A percentile compares a stretch with the other conserved stretches of the same genome.
These are phyloP conservation scores for Dynastes tityus DNA, from an alignment of 2,888 invertebrate species.

Conservation along the genomic window DNA sequence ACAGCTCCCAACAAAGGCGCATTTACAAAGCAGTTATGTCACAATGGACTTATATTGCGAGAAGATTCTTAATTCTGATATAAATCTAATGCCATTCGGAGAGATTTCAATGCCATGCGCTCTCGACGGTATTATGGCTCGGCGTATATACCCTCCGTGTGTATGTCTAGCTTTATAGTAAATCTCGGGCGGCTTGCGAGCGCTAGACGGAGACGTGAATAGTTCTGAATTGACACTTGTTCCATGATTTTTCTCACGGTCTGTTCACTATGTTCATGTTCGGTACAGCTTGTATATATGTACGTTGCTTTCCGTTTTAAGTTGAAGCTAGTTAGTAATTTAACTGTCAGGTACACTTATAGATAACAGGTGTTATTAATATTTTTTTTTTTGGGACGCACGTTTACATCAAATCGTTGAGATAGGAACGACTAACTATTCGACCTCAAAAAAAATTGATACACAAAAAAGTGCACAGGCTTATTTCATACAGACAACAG, in stretches of 20 bases:
- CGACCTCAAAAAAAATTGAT: no score
- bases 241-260: conserved; percentile 53
- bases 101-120: conserved; percentile 42
- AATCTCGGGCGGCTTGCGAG: conserved; percentile 15
- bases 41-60: conserved; percentile 48
- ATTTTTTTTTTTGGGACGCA: neutral
- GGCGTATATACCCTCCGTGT: conserved; percentile 2
- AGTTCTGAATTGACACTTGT: conserved; percentile 54
- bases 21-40: conserved; percentile 48
- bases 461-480: no score
- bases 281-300: neutral
- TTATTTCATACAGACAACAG: no score
- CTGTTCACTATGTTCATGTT: conserved; percentile 25
- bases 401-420: no score
- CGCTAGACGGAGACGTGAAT: conserved; percentile 42
- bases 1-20: conserved; percentile 41
- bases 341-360: neutral
- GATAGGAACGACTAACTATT: no score
- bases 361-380: conserved; percentile 1
- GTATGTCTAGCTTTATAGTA: conserved; percentile 12
- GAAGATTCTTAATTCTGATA: conserved; percentile 48
- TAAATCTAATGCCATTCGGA: conserved; percentile 45
- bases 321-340: neutral
- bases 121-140: neutral
- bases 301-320: neutral